Conservation (phyloP, 1,140 invertebrate species). For the Doryteuthis pealeii region DNA sequence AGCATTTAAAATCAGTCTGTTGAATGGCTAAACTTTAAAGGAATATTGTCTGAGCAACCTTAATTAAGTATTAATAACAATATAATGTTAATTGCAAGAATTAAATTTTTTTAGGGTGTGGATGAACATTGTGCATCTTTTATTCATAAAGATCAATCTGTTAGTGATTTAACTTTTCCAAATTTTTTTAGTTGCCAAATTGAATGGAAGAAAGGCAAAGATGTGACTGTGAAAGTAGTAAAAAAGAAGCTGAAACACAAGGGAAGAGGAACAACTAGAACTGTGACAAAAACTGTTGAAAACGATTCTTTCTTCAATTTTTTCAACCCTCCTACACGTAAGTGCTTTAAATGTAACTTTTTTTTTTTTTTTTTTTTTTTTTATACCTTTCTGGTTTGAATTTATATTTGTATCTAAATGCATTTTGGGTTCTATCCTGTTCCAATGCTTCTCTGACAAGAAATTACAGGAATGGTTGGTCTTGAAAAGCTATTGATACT, state of each 20-base stretch:
- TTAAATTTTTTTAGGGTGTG: no score
- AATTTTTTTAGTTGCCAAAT: conserved; percentile 69
- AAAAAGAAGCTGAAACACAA: conserved; percentile 99
- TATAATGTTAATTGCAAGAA: no score
- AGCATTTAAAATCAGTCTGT: no score
- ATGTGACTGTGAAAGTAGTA: conserved; percentile 93
- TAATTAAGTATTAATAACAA: no score
- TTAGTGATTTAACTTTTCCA: not conserved
- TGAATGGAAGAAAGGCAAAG: conserved; percentile 95
- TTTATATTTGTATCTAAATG: no score
- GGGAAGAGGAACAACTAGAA: conserved; percentile 85
- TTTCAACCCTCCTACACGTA: conserved; percentile 83
- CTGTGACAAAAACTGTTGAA: conserved; percentile 88
- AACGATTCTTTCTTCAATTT: conserved; percentile 96
- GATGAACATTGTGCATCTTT: no score
- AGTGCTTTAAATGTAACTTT: conserved; percentile 29
- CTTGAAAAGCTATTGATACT: no score
- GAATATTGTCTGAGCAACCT: no score
- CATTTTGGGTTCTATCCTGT: no score
- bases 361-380: not conserved
- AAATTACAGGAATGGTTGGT: no score
- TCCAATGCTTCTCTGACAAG: not conserved
- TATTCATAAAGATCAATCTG: not conserved
- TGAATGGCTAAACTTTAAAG: no score
- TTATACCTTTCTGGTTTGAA: not conserved